Evolutionary conservation across 2,888 invertebrate species (phyloP), one percentile per base, ranked within the genome.

Genomic region (Lissonota sp.): DNA sequence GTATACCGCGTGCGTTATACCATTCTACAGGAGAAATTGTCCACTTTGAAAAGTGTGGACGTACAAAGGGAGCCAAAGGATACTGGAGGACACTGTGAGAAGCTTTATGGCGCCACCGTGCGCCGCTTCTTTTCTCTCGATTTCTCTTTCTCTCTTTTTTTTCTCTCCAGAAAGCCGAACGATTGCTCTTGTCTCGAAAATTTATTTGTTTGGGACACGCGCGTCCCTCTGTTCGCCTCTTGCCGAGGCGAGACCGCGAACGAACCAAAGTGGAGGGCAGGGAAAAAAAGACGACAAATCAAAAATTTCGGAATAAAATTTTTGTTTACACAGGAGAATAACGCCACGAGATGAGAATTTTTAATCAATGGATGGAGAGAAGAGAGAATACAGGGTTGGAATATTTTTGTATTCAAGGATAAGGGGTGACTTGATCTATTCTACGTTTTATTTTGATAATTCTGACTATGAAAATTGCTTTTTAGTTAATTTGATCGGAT

Each of bases 131-230:
- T n/a, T 14, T 3, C 49, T n/a, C 10, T 4, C 46, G 8, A 8
- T 46, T 6, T 4, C 49, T n/a, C 49, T 49, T 12, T 49, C 49
- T 7, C 49, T 49, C 63, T 74, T 12, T 58, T 67, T 58, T 14
- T 16, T 69, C 26, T 58, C 62, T 40, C 53, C 46, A 60, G 42
- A 51, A 76, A 60, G 51, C 64, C 60, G 60, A 77, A 66, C 57
- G 81, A 81, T 81, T 78, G 66, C 81, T 71, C 67, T 74, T 78
- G 74, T 78, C 66, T 74, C 51, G 14, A 57, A 78, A 81, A 78
- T 81, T 71, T 81, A 81, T 81, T 81, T 81, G 81, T 62, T 78
- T 51, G 81, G 81, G 81, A 78, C 74, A 39, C 66, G 62, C 66
- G 62, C 55, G 64, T 63, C 53, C 55, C 66, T 78, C 16, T 26